Evolutionary conservation across 2,113 vertebrate genomes (phyloP).

Genomic region (Cyprinus carpio): DNA sequence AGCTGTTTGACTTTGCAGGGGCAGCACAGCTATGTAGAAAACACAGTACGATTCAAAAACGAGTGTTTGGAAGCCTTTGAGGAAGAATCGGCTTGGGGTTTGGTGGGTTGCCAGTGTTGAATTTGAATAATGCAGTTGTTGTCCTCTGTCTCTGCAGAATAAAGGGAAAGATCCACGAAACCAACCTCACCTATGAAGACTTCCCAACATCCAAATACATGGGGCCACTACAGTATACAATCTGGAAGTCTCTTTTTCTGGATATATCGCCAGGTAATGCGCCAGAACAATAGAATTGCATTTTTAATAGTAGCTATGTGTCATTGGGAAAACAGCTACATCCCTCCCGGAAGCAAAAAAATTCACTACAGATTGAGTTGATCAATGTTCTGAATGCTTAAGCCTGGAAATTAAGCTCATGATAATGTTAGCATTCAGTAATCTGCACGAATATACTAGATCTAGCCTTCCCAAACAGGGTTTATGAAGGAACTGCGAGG

Average conservation of each 20-base stretch:
- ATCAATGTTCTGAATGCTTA: background rate
- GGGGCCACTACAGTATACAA: conserved; percentile 94
- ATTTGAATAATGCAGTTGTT: conserved; percentile 11
- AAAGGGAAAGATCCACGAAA: conserved; percentile 96
- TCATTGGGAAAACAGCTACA: background rate
- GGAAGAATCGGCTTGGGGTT: background rate
- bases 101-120: conserved; percentile 9
- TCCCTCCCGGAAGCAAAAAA: background rate
- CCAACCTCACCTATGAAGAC: conserved; percentile 95
- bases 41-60: background rate
- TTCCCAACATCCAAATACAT: conserved; percentile 98
- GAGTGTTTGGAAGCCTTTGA: conserved; percentile 9
- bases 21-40: background rate
- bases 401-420: background rate
- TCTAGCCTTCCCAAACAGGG: background rate
- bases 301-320: background rate
- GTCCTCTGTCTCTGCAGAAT: conserved; percentile 76
- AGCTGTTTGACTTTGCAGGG: conserved; percentile 31
- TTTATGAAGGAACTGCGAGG: background rate
- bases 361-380: background rate
- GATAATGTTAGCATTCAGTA: background rate
- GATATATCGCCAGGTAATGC: conserved; percentile 91
- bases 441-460: background rate
- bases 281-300: background rate
- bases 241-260: conserved; percentile 98